Evolutionary conservation across 1,140 invertebrate species (phyloP), one percentile per base, ranked within the genome.

Genomic region (Drosophila melanogaster): DNA sequence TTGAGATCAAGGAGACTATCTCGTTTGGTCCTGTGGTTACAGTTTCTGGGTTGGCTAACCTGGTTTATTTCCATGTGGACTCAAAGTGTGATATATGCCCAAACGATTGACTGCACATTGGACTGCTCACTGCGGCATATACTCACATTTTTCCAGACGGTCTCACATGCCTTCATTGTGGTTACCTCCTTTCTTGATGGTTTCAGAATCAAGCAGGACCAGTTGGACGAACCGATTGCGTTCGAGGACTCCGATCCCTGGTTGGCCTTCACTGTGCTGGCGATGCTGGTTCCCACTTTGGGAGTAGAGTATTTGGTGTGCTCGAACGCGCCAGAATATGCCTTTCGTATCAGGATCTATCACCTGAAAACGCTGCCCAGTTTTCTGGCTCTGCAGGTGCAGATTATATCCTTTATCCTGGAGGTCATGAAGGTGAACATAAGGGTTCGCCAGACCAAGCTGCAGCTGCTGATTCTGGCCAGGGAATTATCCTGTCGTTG

Each of bases 341-440:
- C 53, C 11, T 8, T 0, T 14, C 41, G 19, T 2, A n/a, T 50
- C 1, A 35, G n/a, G 41, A 14, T 7, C 5, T 51, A 30, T 49
- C 77, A 71, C 37, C 58, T 72, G 62, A 35, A 58, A n/a, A 22
- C 40, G 0, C 1, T 64, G 4, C 64, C 59, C 17, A 84, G 89
- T 24, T 22, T 33, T 8, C 33, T 76, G 17, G 83, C 58, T 0
- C 22, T 90, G 6, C 81, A 90, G 44, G 5, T 90, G 26, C 81
- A 81, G 44, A 51, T 78, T 19, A 38, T 77, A 3, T 55, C 67
- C 12, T 77, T 90, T 19, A 59, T 90, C 6, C 24, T 40, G 1
- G 77, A 80, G 6, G 49, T 90, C 0, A 22, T 90, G 64, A 33
- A 57, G 8, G 51, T 51, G 19, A 90, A 90, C 24, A 15, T 60